phyloP scores from a whole-genome alignment of 2,888 invertebrate species.

The Trileptium ribeirensis region DNA sequence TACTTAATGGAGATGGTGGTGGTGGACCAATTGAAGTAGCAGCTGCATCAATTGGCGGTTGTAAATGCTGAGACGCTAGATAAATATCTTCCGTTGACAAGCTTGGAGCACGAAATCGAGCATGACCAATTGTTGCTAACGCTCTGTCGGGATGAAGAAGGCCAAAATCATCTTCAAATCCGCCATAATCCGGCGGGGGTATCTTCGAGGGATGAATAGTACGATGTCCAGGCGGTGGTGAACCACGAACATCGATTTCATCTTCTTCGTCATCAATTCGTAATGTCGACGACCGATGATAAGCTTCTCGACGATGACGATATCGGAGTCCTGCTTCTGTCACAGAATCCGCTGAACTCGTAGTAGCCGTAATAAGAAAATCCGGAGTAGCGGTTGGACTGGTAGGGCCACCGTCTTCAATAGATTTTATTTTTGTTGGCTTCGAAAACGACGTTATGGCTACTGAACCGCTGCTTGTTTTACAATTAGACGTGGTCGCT shows the following conservation, averaged over 20 bases:
- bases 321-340: background rate
- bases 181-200: background rate
- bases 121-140: background rate
- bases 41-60: too few species aligned
- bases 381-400: background rate
- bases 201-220: background rate
- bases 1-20: too few species aligned
- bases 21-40: background rate
- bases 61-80: background rate
- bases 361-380: background rate
- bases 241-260: background rate
- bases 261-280: background rate
- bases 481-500: background rate
- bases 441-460: background rate
- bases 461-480: too few species aligned
- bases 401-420: background rate
- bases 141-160: background rate
- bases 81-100: background rate
- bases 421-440: background rate
- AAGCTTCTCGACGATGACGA: background rate
- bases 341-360: background rate
- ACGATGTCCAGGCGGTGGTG: background rate
- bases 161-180: too few species aligned
- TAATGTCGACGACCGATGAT: too few species aligned
- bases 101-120: background rate